A percentile compares a stretch with the other conserved stretches of the same genome.
Conservation (phyloP, 2,797 vertebrate genomes). For the Myiotriccus ornatus region DNA sequence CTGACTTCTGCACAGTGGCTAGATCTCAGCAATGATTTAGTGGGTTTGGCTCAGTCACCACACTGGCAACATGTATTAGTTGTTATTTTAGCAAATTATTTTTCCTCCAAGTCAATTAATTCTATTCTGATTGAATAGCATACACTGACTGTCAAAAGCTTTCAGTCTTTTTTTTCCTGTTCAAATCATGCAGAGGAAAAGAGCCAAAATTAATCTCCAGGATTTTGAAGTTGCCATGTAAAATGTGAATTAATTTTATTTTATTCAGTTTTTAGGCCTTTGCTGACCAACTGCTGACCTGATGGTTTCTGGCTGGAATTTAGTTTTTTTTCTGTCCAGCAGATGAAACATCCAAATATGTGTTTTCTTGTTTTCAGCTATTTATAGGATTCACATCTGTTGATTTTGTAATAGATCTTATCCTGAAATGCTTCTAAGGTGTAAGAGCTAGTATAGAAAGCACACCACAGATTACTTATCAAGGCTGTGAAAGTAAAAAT, state of each 20-base stretch:
- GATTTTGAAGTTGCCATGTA: not conserved
- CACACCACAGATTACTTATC: not conserved
- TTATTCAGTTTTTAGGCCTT: not conserved
- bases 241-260: not conserved
- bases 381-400: not conserved
- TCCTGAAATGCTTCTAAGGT: not conserved
- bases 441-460: not conserved
- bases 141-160: not conserved
- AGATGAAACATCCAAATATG: not conserved
- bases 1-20: not conserved
- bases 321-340: not conserved
- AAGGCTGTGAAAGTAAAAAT: not conserved
- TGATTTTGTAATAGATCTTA: not conserved
- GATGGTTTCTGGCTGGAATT: not conserved
- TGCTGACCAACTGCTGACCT: not conserved
- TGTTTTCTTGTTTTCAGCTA: not conserved
- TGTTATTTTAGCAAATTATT: slow-evolving; percentile 72
- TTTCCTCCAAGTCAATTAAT: slow-evolving; percentile 50
- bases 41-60: not conserved
- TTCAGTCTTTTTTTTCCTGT: not conserved
- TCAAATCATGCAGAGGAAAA: not conserved
- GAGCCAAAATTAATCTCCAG: not conserved
- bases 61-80: slow-evolving; percentile 31
- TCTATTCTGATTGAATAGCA: not conserved
- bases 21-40: slow-evolving; percentile 22